Base-by-base conservation (phyloP, 2,888 invertebrate species). In the Ectemnius cavifrons region DNA sequence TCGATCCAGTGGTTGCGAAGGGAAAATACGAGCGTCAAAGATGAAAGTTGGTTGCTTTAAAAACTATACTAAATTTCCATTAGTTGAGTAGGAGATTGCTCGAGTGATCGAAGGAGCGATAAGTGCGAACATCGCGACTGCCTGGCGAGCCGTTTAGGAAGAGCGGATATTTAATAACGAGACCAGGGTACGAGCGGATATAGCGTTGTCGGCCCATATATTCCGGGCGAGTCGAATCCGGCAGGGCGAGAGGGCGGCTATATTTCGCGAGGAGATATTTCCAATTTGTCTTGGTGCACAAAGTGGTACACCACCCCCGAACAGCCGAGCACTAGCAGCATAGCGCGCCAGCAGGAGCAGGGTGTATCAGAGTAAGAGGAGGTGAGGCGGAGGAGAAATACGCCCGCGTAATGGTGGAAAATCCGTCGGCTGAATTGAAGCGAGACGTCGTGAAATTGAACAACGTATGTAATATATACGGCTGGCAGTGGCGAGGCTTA, bases 371-470 rank as follows among this genome's bases (percentile, higher is more conserved):
- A 75, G 65, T 65, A 27, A 64, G 60, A 59, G 72, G 58, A 47
- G 65, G 60, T 74, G 75, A 75, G 77, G 82, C 80, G 83, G 79
- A 77, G 79, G 82, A 81, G 85, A 82, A 83, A 84, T 78, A 73
- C 73, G 78, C 68, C 62, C 71, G 82, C 78, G 88, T 89, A 89
- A 89, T 88, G 89, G 89, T 87, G 86, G 88, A 89, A 89, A 89
- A 89, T 89, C 89, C 88, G 87, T 85, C 85, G 86, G 84, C 86
- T 88, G 89, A 89, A 88, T 89, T 87, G 89, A 89, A 88, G 88
- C 88, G 87, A 88, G 88, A 89, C 88, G 87, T 89, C 89, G 89
- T 86, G 88, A 89, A 89, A 89, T 89, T 89, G 89, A 89, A 89
- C 89, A 89, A 89, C 87, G 89, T 87, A 88, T 88, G 88, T 88